Evolutionary conservation across 1,140 invertebrate genomes (phyloP).

Genomic region (Diplogasteroides magnus): DNA sequence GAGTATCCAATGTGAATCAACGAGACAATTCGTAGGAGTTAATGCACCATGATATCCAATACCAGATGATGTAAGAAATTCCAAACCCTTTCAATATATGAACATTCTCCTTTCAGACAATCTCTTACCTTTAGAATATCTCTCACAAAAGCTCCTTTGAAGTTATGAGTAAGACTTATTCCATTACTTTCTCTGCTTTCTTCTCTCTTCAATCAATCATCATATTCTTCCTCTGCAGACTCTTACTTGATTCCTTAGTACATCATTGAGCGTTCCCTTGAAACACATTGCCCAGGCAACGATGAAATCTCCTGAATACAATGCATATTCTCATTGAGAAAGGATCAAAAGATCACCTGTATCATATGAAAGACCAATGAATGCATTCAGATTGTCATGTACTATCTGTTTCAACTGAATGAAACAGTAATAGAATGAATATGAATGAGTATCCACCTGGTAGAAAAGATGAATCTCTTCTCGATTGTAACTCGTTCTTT

Average conservation of each 20-base stretch:
- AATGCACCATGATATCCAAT: slow-evolving; percentile 29
- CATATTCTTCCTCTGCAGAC: slow-evolving; percentile 14
- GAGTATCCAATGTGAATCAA: slow-evolving; percentile 34
- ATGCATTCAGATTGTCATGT: slow-evolving; percentile 33
- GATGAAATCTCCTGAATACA: neutral
- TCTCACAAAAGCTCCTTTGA: slow-evolving; percentile 30
- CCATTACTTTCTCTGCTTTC: slow-evolving; percentile 21
- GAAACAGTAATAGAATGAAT: neutral
- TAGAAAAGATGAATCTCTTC: neutral
- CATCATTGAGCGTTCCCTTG: slow-evolving; percentile 27
- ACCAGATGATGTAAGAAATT: slow-evolving; percentile 26
- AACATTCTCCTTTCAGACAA: neutral
- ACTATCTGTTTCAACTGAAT: slow-evolving; percentile 24
- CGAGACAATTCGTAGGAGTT: slow-evolving; percentile 23
- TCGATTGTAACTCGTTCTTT: neutral
- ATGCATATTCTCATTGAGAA: slow-evolving; percentile 18
- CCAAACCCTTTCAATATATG: slow-evolving; percentile 24
- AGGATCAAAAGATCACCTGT: slow-evolving; percentile 10
- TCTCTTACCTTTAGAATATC: slow-evolving; percentile 27
- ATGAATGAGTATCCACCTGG: neutral
- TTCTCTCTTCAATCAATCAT: slow-evolving; percentile 11
- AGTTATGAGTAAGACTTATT: slow-evolving; percentile 17
- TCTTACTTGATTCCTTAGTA: neutral
- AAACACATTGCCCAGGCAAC: slow-evolving; percentile 10
- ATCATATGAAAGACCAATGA: slow-evolving; percentile 21